Base-by-base conservation (phyloP, 1,140 invertebrate species). In the Orussus abietinus region DNA sequence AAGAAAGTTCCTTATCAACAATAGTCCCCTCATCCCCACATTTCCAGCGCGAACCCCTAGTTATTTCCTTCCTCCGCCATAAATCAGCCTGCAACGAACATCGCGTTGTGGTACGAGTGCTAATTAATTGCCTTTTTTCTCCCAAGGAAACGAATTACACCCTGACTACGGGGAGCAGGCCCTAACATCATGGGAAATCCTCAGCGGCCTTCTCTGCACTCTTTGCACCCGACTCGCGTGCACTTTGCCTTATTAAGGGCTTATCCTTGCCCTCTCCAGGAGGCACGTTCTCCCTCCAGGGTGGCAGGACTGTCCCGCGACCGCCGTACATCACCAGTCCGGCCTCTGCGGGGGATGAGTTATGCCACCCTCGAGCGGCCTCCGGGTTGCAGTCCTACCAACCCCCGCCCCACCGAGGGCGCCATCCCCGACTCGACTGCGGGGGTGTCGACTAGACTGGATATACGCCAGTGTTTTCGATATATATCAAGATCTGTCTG, bases 191-290 rank as follows among this genome's bases (percentile, higher is more conserved):
- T n/a, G n/a, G n/a, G n/a, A n/a, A n/a, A n/a, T n/a, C n/a, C n/a
- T n/a, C n/a, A n/a, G n/a, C n/a, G n/a, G n/a, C n/a, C n/a, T n/a
- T n/a, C n/a, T n/a, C 7, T 12, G 5, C 47, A 49, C 51, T 53
- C 49, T 66, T 61, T 59, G 62, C 54, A 61, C 51, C 48, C 58
- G 46, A 42, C 53, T 63, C 64, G 58, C 62, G 60, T 67, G 63
- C 64, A 66, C 63, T 67, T 64, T 64, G 55, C 58, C 60, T 67
- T 67, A 67, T 67, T 67, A 67, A 64, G 62, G 53, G 55, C 45
- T 52, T 48, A 54, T 49, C 45, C 48, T 42, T 39, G 37, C 41
- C 46, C 31, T 26, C 2, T 25, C n/a, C n/a, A n/a, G n/a, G n/a
- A n/a, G n/a, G n/a, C n/a, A n/a, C n/a, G n/a, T n/a, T n/a, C n/a